These are phyloP conservation scores for Tolypeutes matacus DNA, from an alignment of 2,797 vertebrate genomes.

Conservation along the genomic window DNA sequence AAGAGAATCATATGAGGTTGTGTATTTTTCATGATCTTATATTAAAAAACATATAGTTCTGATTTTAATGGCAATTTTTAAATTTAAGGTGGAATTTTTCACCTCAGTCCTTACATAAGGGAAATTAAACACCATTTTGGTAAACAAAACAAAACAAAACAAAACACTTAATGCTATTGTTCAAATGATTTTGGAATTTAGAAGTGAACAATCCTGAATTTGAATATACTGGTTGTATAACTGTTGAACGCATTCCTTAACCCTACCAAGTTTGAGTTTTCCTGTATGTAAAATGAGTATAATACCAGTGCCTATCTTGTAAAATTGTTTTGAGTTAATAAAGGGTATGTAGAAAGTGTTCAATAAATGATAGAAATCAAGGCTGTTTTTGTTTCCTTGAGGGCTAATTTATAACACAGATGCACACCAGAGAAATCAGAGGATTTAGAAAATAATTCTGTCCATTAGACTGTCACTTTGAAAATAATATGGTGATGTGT, in stretches of 20 bases:
- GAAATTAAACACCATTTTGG: neutral
- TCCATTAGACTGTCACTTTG: neutral
- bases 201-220: neutral
- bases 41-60: neutral
- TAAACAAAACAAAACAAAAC: neutral
- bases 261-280: neutral
- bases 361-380: neutral
- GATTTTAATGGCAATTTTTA: neutral
- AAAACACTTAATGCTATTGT: neutral
- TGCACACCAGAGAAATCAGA: neutral
- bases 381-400: neutral
- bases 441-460: neutral
- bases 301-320: neutral
- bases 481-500: neutral
- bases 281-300: neutral
- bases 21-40: neutral
- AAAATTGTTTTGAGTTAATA: neutral
- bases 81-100: conserved; percentile 27
- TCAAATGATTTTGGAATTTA: neutral
- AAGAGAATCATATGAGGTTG: neutral
- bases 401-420: neutral
- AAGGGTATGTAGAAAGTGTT: neutral
- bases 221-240: neutral
- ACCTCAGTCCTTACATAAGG: neutral
- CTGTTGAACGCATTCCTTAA: neutral